Evolutionary conservation across 2,113 vertebrate genomes (phyloP), one percentile per base, ranked within the genome.

Genomic region (Mustelus asterias): DNA sequence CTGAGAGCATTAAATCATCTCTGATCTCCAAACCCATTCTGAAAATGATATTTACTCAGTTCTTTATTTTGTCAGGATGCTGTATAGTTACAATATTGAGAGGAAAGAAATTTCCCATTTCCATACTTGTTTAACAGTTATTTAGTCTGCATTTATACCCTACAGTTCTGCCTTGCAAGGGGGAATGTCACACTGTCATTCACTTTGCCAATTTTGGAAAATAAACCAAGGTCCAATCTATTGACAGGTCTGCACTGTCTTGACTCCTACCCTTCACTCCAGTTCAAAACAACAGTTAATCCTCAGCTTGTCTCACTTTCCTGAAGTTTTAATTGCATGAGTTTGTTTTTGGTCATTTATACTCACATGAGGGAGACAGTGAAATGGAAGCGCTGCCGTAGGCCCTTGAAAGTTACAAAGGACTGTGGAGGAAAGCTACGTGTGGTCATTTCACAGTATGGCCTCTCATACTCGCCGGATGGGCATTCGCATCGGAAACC

Each of bases 381-480:
- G 97, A 98, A 98, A 97, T 98, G 98, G 96, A 98, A 98, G 1
- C 98, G 98, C 94, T 98, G 98, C 9, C 98, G 96, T 90, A 98
- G 97, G 54, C 98, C 98, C 20, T 98, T 98, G 97, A 98, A 98
- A 96, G 98, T 98, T 96, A 98, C 97, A 72, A 98, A 98, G 92
- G 98, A 98, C 96, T 96, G 97, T 0, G 98, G 97, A 0, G 98
- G 98, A 96, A 98, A 98, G 97, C 97, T 98, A 95, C 98, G 96
- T 20, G 98, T 97, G 96, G 98, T 97, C 97, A 98, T 97, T 96
- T 98, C 97, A 0, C 98, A 98, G 96, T 98, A 98, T 0, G 98
- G 98, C 96, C 97, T 96, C 97, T 98, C 98, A 0, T 97, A 98
- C 67, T 96, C 97, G 0, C 98, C 98, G 0, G 98, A 96, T 0